Evolutionary conservation across 2,888 invertebrate genomes (phyloP).

Genomic region (Oxyscelio sp.): DNA sequence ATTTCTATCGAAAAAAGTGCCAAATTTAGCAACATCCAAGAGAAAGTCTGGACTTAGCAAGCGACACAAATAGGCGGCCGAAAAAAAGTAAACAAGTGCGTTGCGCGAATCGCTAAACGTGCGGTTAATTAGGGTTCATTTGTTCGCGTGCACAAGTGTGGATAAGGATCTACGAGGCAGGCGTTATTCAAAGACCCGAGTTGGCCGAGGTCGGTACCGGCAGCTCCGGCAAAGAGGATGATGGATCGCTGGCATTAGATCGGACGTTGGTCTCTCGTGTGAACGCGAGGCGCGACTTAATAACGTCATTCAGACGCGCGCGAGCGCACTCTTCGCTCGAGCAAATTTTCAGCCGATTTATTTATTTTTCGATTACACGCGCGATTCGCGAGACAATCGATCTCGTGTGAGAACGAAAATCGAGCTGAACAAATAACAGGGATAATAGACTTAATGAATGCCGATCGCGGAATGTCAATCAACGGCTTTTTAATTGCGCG

Average conservation of each 20-base stretch:
- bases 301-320: slow-evolving; percentile 82
- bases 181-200: slow-evolving; percentile 81
- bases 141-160: slow-evolving; percentile 74
- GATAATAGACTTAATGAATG: slow-evolving; percentile 65
- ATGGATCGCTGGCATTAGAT: slow-evolving; percentile 86
- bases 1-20: too few relatives aligned
- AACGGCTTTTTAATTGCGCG: slow-evolving; percentile 39
- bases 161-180: slow-evolving; percentile 78
- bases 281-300: slow-evolving; percentile 84
- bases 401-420: slow-evolving; percentile 56
- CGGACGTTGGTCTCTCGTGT: slow-evolving; percentile 85
- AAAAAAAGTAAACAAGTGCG: slow-evolving; percentile 58
- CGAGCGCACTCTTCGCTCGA: slow-evolving; percentile 43
- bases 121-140: slow-evolving; percentile 77
- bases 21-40: background rate
- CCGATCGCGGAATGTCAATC: slow-evolving; percentile 43
- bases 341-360: slow-evolving; percentile 62
- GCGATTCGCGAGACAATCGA: slow-evolving; percentile 34
- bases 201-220: too few relatives aligned
- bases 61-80: slow-evolving; percentile 29
- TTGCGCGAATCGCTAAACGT: slow-evolving; percentile 65
- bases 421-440: slow-evolving; percentile 43
- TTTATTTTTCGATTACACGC: slow-evolving; percentile 64
- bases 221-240: slow-evolving; percentile 84
- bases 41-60: slow-evolving; percentile 26